phyloP scores from a whole-genome alignment of 92 coral and sea anemone genomes.

The Montipora capitata region DNA sequence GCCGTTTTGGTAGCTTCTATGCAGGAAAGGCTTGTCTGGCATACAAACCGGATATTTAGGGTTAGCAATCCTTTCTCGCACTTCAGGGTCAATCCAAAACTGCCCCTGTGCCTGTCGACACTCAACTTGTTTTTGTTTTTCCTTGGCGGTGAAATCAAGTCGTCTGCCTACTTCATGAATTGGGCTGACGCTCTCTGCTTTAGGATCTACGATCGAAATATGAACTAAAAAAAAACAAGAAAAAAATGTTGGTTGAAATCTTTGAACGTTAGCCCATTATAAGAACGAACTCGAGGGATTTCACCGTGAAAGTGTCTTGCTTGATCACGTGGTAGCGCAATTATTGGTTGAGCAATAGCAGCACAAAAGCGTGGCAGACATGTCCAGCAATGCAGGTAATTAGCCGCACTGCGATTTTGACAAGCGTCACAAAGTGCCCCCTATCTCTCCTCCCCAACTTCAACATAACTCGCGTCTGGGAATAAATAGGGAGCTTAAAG shows the following conservation, averaged over 20 bases:
- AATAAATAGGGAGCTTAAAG: too few relatives aligned
- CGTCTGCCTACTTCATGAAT: not conserved
- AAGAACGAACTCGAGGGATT: not conserved
- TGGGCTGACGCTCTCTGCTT: not conserved
- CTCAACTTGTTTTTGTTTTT: not conserved
- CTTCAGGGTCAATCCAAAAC: slow-evolving; percentile 27
- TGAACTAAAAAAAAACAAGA: not conserved
- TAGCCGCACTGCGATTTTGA: too few relatives aligned
- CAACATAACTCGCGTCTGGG: too few relatives aligned
- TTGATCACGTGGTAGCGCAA: too few relatives aligned
- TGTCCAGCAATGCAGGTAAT: too few relatives aligned
- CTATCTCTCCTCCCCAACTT: too few relatives aligned
- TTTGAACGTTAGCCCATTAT: not conserved
- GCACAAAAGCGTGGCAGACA: too few relatives aligned
- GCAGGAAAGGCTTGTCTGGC: slow-evolving; percentile 32
- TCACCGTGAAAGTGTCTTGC: too few relatives aligned
- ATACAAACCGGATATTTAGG: slow-evolving; percentile 25
- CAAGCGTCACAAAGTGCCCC: too few relatives aligned
- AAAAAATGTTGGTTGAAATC: not conserved
- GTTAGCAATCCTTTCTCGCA: slow-evolving; percentile 34
- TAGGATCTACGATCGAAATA: not conserved
- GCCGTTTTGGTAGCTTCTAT: slow-evolving; percentile 1
- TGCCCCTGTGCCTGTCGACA: slow-evolving; percentile 4
- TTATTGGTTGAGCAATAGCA: too few relatives aligned
- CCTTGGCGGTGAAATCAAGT: not conserved